A percentile compares a stretch with the other conserved stretches of the same genome.
Evolutionary conservation across 2,888 invertebrate species (phyloP).

Genomic region (Microctonus hyperodae): DNA sequence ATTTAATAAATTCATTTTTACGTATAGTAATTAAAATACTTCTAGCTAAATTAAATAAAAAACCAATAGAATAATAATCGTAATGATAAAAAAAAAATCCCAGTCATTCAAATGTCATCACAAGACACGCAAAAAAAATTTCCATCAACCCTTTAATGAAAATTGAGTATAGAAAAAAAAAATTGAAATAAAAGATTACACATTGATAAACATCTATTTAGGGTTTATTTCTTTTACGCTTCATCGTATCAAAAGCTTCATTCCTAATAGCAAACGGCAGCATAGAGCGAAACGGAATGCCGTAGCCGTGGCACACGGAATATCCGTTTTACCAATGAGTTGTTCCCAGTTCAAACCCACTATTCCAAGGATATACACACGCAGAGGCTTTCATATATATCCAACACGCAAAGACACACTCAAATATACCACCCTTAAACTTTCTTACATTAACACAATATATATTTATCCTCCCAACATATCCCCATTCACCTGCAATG

Average conservation of each 20-base stretch:
- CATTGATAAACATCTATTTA: slow-evolving; percentile 16
- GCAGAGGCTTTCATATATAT: slow-evolving; percentile 25
- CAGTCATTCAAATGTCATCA: not conserved
- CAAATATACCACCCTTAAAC: slow-evolving; percentile 12
- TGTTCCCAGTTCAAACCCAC: slow-evolving; percentile 31
- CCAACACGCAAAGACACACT: slow-evolving; percentile 29
- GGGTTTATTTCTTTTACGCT: slow-evolving; percentile 26
- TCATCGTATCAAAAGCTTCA: slow-evolving; percentile 23
- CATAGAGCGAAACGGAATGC: slow-evolving; percentile 39
- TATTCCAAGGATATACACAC: slow-evolving; percentile 32
- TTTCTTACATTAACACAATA: not conserved
- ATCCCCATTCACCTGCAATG: slow-evolving; percentile 12
- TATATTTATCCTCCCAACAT: not conserved
- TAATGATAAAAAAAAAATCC: not conserved
- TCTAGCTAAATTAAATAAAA: not conserved
- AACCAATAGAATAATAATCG: not conserved
- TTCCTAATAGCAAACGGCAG: slow-evolving; percentile 39
- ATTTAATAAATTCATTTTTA: not conserved
- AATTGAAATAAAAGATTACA: not conserved
- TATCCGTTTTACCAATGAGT: slow-evolving; percentile 60
- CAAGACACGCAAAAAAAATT: slow-evolving; percentile 7
- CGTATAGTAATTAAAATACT: too few species aligned
- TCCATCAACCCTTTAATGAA: not conserved
- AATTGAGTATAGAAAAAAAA: not conserved
- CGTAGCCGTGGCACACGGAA: slow-evolving; percentile 55